Evolutionary conservation across 2,113 vertebrate genomes (phyloP).

Genomic region (Zosterops pallidus): DNA sequence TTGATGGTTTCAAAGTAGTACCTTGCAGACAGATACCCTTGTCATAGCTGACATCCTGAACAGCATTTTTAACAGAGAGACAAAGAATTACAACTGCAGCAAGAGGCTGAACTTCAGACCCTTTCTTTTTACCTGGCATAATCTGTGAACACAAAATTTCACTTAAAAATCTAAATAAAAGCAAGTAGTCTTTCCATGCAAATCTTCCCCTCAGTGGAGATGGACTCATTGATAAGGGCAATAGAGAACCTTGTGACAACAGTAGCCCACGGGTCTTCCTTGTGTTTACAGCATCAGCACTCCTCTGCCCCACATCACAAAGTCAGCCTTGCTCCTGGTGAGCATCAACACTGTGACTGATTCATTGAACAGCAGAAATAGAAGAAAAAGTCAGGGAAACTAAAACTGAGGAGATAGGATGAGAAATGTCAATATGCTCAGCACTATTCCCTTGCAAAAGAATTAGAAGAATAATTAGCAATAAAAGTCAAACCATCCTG

Average conservation of each 20-base stretch:
- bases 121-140: background rate
- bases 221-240: background rate
- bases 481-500: background rate
- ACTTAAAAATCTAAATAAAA: background rate
- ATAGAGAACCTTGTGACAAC: background rate
- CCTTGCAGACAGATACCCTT: background rate
- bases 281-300: background rate
- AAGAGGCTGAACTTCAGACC: background rate
- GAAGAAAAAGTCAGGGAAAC: background rate
- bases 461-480: background rate
- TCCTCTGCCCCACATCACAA: background rate
- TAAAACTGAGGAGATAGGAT: background rate
- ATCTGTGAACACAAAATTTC: background rate
- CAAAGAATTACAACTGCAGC: background rate
- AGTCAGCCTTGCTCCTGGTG: background rate
- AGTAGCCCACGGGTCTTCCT: background rate
- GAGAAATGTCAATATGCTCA: background rate
- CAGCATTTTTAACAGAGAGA: background rate
- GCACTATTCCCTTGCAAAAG: background rate
- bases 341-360: background rate
- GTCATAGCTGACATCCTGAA: background rate
- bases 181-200: background rate
- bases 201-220: accelerated
- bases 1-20: background rate
- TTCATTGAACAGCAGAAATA: background rate